phyloP scores from a whole-genome alignment of 2,113 vertebrate species.

The Chascanopsetta lugubris region DNA sequence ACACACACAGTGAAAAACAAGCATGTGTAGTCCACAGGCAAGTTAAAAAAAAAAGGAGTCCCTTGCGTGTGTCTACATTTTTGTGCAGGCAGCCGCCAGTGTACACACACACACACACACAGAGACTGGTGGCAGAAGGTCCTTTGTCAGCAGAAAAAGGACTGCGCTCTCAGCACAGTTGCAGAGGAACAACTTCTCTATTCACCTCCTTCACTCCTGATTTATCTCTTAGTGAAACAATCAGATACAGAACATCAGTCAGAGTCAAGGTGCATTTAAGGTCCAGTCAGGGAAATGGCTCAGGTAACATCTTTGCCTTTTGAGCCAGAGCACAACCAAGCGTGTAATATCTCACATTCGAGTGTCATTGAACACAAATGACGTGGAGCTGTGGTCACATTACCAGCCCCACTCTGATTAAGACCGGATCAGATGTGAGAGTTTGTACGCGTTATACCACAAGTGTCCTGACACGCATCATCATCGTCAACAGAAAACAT shows the following conservation, averaged over 20 bases:
- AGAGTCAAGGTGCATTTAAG: constrained; percentile 24
- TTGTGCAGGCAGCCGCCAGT: constrained; percentile 11
- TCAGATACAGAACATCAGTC: constrained; percentile 4
- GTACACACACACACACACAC: constrained; percentile 2
- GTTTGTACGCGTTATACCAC: too few relatives aligned
- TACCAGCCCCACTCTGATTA: too few relatives aligned
- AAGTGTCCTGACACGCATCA: too few relatives aligned
- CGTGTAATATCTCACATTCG: neutral
- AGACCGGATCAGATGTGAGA: too few relatives aligned
- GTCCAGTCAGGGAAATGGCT: neutral
- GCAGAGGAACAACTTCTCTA: constrained; percentile 56
- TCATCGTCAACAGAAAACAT: too few relatives aligned
- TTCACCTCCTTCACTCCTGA: constrained; percentile 47
- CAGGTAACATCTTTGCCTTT: neutral
- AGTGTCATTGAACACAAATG: neutral
- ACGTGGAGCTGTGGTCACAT: too few relatives aligned
- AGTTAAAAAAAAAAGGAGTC: constrained; percentile 22
- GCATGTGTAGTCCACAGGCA: neutral
- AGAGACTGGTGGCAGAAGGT: constrained; percentile 33
- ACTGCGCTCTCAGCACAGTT: constrained; percentile 62
- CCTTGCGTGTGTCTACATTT: constrained; percentile 22
- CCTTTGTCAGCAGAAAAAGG: constrained; percentile 68
- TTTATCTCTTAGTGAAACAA: constrained; percentile 36
- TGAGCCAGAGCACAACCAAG: too few relatives aligned
- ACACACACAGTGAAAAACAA: neutral